Conservation (phyloP, 2,113 vertebrate genomes). For the Ictalurus punctatus region DNA sequence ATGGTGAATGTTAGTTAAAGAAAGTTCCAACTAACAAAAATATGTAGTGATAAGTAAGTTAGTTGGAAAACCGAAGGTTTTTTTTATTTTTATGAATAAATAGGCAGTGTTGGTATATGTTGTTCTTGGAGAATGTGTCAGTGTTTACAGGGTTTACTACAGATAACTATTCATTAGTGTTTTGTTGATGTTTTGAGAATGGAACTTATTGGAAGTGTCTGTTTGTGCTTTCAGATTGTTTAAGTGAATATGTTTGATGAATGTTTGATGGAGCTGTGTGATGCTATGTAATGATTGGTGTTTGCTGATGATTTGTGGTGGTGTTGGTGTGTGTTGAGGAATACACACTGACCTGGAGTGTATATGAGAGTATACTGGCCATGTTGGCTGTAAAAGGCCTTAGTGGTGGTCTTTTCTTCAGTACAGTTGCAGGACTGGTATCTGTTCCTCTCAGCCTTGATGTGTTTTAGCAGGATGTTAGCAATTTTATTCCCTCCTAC, state of each 20-base stretch:
- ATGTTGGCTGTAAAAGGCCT: slow-evolving; percentile 61
- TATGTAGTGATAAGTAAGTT: background rate
- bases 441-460: slow-evolving; percentile 67
- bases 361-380: slow-evolving; percentile 61
- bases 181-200: background rate
- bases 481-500: slow-evolving; percentile 70
- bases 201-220: background rate
- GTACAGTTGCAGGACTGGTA: slow-evolving; percentile 29
- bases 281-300: background rate
- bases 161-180: background rate
- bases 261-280: too few relatives aligned
- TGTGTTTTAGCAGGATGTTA: slow-evolving; percentile 68
- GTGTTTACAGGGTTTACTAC: background rate
- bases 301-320: background rate
- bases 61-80: background rate
- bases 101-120: background rate
- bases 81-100: background rate
- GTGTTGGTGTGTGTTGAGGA: background rate
- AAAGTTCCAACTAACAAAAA: background rate
- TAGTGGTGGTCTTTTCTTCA: slow-evolving; percentile 49
- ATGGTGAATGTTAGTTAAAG: background rate
- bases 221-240: background rate
- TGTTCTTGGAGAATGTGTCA: background rate
- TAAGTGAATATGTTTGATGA: background rate
- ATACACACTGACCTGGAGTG: slow-evolving; percentile 55